Evolutionary conservation across 2,888 invertebrate genomes (phyloP).

Genomic region (Paralinhomoeus sp.): DNA sequence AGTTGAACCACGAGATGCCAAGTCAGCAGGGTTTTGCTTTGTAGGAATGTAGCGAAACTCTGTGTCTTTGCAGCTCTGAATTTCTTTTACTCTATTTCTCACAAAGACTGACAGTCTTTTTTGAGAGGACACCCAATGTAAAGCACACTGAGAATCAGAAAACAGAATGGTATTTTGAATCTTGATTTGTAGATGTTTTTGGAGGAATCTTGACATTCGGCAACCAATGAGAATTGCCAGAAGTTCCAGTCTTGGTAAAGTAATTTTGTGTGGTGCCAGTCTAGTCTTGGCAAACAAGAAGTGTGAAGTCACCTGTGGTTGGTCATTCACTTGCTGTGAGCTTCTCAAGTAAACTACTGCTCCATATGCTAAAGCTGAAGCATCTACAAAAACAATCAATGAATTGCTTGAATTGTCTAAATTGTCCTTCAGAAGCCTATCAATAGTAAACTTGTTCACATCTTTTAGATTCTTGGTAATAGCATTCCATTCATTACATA

Average conservation of each 20-base stretch:
- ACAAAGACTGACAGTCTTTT: constrained; percentile 8
- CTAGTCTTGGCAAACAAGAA: neutral
- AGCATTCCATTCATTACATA: neutral
- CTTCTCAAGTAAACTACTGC: neutral
- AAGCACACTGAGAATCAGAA: constrained; percentile 8
- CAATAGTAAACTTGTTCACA: too few relatives aligned
- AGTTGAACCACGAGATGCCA: constrained; percentile 11
- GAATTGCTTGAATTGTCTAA: too few relatives aligned
- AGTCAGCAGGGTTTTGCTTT: constrained; percentile 17
- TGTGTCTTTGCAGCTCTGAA: neutral
- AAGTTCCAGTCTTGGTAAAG: constrained; percentile 6
- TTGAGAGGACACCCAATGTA: constrained; percentile 9
- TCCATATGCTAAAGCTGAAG: neutral
- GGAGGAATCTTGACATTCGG: neutral
- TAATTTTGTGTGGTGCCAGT: constrained; percentile 4
- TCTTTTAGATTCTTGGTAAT: neutral
- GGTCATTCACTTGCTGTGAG: too few relatives aligned
- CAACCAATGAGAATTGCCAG: constrained; percentile 5
- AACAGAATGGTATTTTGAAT: constrained; percentile 4
- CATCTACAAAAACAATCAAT: constrained; percentile 1
- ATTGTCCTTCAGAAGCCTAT: too few relatives aligned
- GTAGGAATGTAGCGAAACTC: constrained; percentile 13
- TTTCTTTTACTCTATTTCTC: constrained; percentile 10
- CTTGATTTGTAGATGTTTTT: neutral
- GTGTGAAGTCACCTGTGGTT: neutral